Evolutionary conservation across 2,113 vertebrate genomes (phyloP).

Genomic region (Phocoena sinus): DNA sequence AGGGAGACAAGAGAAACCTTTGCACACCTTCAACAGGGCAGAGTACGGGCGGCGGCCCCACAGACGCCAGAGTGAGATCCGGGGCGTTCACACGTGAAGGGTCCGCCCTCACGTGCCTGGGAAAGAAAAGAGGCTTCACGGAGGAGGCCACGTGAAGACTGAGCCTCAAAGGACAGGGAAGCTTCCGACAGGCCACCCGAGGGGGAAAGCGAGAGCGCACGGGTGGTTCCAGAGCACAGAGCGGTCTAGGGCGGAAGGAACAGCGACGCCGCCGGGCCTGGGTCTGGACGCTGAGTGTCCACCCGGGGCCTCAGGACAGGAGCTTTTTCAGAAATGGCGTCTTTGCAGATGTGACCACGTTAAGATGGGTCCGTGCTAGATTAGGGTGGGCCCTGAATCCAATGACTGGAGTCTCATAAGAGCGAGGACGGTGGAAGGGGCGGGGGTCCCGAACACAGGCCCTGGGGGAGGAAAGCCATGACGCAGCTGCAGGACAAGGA

Average conservation of each 20-base stretch:
- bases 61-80: not conserved
- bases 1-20: not conserved
- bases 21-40: accelerated
- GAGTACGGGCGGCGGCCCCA: accelerated
- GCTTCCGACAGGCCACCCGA: accelerated
- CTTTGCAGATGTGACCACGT: not conserved
- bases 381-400: too few species aligned
- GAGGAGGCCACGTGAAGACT: not conserved
- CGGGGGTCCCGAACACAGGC: too few species aligned
- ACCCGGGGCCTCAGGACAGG: not conserved
- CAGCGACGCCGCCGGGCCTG: accelerated
- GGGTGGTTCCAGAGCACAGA: accelerated
- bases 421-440: too few species aligned
- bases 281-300: not conserved
- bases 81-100: accelerated
- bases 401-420: accelerated
- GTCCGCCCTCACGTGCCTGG: accelerated
- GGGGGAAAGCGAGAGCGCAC: accelerated
- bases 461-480: accelerated
- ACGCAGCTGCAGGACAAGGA: accelerated
- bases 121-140: not conserved
- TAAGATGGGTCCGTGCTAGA: accelerated
- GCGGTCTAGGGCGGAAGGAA: accelerated
- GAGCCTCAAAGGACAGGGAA: not conserved
- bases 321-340: not conserved